Evolutionary conservation across 2,113 vertebrate species (phyloP).

Genomic region (Thalassarche chlororhynchos): DNA sequence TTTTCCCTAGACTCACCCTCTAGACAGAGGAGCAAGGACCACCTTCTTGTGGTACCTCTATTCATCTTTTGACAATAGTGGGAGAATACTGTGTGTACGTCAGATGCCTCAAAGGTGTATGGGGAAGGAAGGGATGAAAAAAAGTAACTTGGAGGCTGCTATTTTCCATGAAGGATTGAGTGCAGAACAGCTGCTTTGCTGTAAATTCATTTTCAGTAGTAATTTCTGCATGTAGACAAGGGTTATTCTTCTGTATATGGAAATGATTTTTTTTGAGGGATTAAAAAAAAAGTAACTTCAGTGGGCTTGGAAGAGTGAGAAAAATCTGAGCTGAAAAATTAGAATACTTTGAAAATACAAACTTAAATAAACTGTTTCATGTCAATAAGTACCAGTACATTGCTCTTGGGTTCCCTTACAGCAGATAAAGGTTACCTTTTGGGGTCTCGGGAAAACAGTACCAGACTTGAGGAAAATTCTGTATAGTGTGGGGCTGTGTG

Average conservation of each 20-base stretch:
- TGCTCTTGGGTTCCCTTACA: neutral
- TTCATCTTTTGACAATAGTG: neutral
- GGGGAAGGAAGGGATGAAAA: neutral
- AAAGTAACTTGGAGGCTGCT: neutral
- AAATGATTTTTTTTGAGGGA: neutral
- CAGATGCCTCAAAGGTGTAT: neutral
- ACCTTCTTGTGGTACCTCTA: neutral
- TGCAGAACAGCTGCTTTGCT: neutral
- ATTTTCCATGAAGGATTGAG: neutral
- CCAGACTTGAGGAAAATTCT: no score
- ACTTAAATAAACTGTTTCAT: neutral
- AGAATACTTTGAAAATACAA: neutral
- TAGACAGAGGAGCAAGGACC: neutral
- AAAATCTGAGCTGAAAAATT: neutral
- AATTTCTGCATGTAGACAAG: neutral
- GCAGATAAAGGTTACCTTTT: neutral
- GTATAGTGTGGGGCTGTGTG: neutral
- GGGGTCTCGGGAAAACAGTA: neutral
- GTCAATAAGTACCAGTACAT: accelerated
- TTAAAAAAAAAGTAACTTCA: neutral
- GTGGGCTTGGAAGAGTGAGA: neutral
- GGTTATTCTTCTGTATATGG: neutral
- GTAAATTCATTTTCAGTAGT: neutral
- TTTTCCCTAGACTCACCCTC: accelerated
- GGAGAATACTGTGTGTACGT: neutral